Evolutionary conservation across 2,797 vertebrate genomes (phyloP).

Genomic region (Pelochelys cantorii): DNA sequence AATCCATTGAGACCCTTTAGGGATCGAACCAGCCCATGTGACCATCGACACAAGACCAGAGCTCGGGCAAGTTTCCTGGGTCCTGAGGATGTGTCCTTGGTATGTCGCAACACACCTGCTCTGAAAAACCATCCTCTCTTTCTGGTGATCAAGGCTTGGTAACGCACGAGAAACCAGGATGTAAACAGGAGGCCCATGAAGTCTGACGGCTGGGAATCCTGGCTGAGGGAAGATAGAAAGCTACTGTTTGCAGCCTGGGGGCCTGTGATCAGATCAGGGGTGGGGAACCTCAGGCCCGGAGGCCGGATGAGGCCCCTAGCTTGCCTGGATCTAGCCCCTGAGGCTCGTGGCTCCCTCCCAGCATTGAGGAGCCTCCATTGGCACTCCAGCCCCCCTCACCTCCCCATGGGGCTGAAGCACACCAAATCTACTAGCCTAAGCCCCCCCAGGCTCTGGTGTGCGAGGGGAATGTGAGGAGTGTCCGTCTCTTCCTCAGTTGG

Average conservation of each 20-base stretch:
- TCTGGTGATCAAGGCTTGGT: not conserved
- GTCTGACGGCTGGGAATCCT: not conserved
- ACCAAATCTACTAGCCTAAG: too few relatives aligned
- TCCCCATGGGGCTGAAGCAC: too few relatives aligned
- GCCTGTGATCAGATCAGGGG: too few relatives aligned
- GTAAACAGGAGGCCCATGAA: not conserved
- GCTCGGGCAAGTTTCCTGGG: not conserved
- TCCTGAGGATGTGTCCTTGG: not conserved
- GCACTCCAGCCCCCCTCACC: too few relatives aligned
- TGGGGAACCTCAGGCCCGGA: too few relatives aligned
- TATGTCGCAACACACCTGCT: not conserved
- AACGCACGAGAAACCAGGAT: not conserved
- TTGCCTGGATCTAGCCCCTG: too few relatives aligned
- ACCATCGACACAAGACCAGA: not conserved
- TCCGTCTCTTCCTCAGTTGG: too few relatives aligned
- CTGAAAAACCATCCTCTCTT: accelerated
- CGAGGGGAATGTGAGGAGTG: too few relatives aligned
- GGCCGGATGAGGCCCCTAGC: too few relatives aligned
- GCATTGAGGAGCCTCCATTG: too few relatives aligned
- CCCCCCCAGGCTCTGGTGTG: too few relatives aligned
- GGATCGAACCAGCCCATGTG: not conserved
- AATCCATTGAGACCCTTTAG: not conserved
- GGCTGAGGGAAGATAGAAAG: not conserved
- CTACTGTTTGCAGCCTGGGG: not conserved
- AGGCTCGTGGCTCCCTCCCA: too few relatives aligned